Percentiles rank a stretch among this genome's conserved stretches.
These are phyloP conservation scores for Anser cygnoides DNA, from an alignment of 2,113 vertebrate species.

Conservation along the genomic window DNA sequence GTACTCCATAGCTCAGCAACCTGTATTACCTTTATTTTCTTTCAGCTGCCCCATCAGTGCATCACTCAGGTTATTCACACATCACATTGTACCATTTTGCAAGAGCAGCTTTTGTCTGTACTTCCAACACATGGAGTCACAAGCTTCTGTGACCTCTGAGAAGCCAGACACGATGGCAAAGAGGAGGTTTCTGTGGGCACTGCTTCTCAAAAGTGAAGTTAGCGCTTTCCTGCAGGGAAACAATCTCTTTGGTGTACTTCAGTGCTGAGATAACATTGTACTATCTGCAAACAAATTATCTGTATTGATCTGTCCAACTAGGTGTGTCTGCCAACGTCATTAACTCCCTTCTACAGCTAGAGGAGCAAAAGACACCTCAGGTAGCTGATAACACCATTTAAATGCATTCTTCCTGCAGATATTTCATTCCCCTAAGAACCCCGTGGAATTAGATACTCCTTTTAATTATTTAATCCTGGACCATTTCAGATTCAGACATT, in stretches of 20 bases:
- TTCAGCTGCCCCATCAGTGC: not conserved
- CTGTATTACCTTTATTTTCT: not conserved
- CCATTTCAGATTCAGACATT: not conserved
- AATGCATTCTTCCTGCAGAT: not conserved
- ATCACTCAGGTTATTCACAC: not conserved
- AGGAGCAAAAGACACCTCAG: not conserved
- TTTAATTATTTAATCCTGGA: not conserved
- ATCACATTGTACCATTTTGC: not conserved
- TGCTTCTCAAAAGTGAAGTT: not conserved
- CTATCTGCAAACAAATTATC: conserved; percentile 19
- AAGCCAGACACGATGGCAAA: not conserved
- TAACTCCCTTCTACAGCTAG: not conserved
- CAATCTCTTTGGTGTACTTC: not conserved
- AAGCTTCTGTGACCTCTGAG: not conserved
- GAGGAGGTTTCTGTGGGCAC: not conserved
- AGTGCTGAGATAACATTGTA: not conserved
- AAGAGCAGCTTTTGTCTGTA: not conserved
- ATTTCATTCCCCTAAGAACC: not conserved
- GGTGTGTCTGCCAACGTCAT: conserved; percentile 24
- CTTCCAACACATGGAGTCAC: fast-evolving
- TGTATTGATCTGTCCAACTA: not conserved
- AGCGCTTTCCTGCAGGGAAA: not conserved
- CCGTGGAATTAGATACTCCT: not conserved
- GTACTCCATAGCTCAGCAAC: not conserved
- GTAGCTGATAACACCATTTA: not conserved